Conservation (phyloP, 2,113 vertebrate genomes). For the Addax nasomaculatus region DNA sequence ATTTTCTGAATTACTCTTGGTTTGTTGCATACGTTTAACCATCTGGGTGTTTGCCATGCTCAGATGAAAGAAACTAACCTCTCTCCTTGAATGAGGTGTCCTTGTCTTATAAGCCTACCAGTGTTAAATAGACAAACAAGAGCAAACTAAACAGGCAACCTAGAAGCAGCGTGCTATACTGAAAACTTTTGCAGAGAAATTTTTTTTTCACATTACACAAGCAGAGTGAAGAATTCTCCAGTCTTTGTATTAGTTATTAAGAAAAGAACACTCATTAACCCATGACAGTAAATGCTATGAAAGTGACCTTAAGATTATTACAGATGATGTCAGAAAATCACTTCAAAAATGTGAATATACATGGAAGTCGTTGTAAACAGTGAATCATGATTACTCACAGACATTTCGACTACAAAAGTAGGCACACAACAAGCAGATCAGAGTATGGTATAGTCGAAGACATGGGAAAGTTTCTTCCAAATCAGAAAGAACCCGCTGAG, state of each 20-base stretch:
- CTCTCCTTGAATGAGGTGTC: neutral
- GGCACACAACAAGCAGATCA: neutral
- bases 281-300: neutral
- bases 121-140: neutral
- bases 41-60: neutral
- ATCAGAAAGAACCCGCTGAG: neutral
- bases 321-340: neutral
- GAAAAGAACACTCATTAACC: neutral
- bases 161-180: fast-evolving
- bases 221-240: neutral
- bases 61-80: slow-evolving; percentile 27
- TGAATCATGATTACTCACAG: neutral
- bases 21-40: slow-evolving; percentile 6
- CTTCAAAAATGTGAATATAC: neutral
- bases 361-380: neutral
- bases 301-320: neutral
- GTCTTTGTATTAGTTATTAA: neutral
- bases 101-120: neutral
- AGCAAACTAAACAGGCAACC: neutral
- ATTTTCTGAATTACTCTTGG: slow-evolving; percentile 50
- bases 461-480: neutral
- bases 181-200: neutral
- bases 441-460: neutral
- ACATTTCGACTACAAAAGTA: neutral
- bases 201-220: neutral